Evolutionary conservation across 2,797 vertebrate species (phyloP), one percentile per base, ranked within the genome.

Genomic region (Xiphophorus birchmanni): DNA sequence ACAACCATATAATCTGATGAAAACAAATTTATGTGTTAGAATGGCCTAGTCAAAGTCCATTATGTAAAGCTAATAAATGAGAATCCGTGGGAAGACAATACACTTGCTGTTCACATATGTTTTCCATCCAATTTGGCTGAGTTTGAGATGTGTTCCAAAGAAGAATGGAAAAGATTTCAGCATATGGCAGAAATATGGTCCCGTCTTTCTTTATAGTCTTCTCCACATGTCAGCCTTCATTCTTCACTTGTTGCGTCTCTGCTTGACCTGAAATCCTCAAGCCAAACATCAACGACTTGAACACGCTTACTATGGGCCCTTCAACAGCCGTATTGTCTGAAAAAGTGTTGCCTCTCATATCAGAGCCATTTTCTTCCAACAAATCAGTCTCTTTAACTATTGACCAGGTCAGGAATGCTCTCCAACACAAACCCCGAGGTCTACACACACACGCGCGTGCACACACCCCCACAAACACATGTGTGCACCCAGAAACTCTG

Each of bases 361-460:
- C 76, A 29, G 35, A 78, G 63, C 73, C 47, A 72, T 77, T 80
- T 78, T 86, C 71, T 75, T 84, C 71, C 74, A 42, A 47, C 79
- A 82, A 67, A 82, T 79, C 50, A 84, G 75, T 26, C 40, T 80
- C 82, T 85, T 91, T 84, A 93, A 91, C 89, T 89, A 92, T 90
- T 92, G 91, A 93, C 86, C 65, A 80, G 76, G 67, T 21, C 1
- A 69, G 73, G 79, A 82, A 85, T 40, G 77, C 82, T 83, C 72
- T 80, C 63, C 40, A 74, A 54, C 44, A 78, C 48, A 81, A 63
- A 81, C 79, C 72, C 63, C 18, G 65, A 63, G 13, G 26, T 63
- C n/a, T 29, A 60, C 12, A 60, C 26, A 60, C 58, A 60, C n/a
- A 12, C n/a, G 0, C 54, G 11, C 10, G 1, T 3, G 11, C 26